phyloP scores from a whole-genome alignment of 1,140 invertebrate species.

The Olivierus martensii region DNA sequence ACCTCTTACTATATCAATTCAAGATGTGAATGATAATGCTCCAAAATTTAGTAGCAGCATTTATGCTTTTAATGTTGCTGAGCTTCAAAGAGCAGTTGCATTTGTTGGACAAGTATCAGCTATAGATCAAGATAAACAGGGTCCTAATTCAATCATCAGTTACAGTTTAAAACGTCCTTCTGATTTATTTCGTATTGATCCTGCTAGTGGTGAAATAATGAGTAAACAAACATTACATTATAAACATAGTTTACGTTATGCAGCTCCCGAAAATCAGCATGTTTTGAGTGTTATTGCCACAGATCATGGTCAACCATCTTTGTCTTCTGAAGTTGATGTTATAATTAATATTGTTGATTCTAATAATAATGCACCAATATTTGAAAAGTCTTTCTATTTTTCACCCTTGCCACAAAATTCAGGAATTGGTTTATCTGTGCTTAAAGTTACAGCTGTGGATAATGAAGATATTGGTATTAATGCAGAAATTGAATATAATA shows the following conservation, averaged over 20 bases:
- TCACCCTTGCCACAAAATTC: constrained; percentile 68
- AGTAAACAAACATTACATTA: constrained; percentile 61
- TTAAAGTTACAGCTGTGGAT: constrained; percentile 59
- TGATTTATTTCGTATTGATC: constrained; percentile 77
- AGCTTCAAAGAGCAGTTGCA: constrained; percentile 57
- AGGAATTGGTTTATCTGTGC: constrained; percentile 42
- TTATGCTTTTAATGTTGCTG: constrained; percentile 81
- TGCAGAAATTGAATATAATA: constrained; percentile 67
- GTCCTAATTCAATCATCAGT: constrained; percentile 83
- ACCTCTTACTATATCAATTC: constrained; percentile 76
- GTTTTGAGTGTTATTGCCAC: constrained; percentile 69
- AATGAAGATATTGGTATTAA: constrained; percentile 67
- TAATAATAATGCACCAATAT: constrained; percentile 75
- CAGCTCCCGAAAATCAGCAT: constrained; percentile 76
- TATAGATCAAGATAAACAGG: constrained; percentile 76
- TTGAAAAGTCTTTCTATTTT: constrained; percentile 54
- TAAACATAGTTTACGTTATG: constrained; percentile 38
- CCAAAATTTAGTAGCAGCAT: constrained; percentile 76
- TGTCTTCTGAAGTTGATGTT: constrained; percentile 67
- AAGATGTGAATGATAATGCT: constrained; percentile 89
- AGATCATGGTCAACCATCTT: constrained; percentile 82
- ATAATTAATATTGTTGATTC: constrained; percentile 79
- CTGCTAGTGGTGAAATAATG: constrained; percentile 73
- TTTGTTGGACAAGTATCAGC: constrained; percentile 80
- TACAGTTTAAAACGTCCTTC: constrained; percentile 82